Evolutionary conservation across 1,140 invertebrate genomes (phyloP).

Genomic region (Dinoponera quadriceps): DNA sequence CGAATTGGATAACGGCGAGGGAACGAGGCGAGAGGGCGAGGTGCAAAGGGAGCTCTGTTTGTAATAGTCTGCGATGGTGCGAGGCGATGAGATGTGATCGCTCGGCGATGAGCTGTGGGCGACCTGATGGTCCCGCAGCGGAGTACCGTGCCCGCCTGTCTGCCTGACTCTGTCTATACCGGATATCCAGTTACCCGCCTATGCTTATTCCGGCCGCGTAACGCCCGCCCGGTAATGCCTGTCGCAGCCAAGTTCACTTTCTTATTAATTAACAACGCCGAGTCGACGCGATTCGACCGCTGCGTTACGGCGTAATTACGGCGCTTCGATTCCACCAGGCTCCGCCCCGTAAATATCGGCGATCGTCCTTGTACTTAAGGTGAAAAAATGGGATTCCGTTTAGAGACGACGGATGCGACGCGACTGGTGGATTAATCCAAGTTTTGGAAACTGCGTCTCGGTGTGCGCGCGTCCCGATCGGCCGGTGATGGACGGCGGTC

Average conservation of each 20-base stretch:
- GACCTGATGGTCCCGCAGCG: constrained; percentile 84
- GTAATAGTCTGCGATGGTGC: constrained; percentile 83
- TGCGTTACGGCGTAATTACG: not conserved
- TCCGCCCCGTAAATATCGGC: too few relatives aligned
- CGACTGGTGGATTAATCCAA: constrained; percentile 3
- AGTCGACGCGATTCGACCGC: not conserved
- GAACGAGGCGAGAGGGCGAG: constrained; percentile 41
- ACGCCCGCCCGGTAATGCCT: constrained; percentile 64
- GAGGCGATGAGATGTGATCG: constrained; percentile 85
- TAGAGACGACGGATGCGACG: not conserved
- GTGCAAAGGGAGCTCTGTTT: constrained; percentile 78
- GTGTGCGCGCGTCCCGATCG: constrained; percentile 44
- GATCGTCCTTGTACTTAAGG: not conserved
- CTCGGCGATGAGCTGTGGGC: constrained; percentile 84
- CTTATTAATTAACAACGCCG: constrained; percentile 37
- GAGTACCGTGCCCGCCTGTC: constrained; percentile 73
- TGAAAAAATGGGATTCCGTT: too few relatives aligned
- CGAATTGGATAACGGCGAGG: constrained; percentile 26
- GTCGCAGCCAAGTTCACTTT: constrained; percentile 53
- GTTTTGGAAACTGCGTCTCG: constrained; percentile 24
- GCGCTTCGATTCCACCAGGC: constrained; percentile 2
- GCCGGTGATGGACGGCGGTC: constrained; percentile 81
- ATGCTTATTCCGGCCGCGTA: constrained; percentile 64
- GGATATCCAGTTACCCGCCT: constrained; percentile 74
- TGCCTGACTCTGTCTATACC: constrained; percentile 61